phyloP scores from a whole-genome alignment of 2,888 invertebrate genomes.

The Ommatoiulus sabulosus region DNA sequence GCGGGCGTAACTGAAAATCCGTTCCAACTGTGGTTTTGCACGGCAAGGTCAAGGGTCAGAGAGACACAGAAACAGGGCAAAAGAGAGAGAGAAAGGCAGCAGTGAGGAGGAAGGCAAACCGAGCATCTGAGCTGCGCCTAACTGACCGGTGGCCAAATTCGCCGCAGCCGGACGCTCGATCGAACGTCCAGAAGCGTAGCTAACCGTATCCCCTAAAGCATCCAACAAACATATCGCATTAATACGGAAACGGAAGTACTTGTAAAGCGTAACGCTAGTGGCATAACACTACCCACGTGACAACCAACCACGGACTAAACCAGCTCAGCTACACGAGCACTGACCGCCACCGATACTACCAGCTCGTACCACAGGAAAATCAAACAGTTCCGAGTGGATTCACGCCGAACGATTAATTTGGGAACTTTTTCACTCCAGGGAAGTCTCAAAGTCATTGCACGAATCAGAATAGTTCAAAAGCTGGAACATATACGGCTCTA shows the following conservation, averaged over 20 bases:
- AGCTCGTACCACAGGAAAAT: background rate
- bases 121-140: background rate
- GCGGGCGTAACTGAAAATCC: slow-evolving; percentile 86
- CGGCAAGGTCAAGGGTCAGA: background rate
- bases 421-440: background rate
- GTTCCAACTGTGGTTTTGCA: slow-evolving; percentile 80
- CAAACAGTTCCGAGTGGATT: background rate
- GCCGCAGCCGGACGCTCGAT: background rate
- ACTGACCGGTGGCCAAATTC: background rate
- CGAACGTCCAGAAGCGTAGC: background rate
- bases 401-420: background rate
- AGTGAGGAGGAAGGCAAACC: background rate
- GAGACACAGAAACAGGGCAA: background rate
- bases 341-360: background rate
- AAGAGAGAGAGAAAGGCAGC: background rate
- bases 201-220: background rate
- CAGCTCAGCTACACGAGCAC: background rate
- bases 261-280: background rate
- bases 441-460: no score
- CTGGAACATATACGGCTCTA: no score
- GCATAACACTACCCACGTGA: background rate
- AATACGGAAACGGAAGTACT: background rate
- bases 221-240: background rate
- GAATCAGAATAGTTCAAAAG: no score
- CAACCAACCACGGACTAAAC: background rate